Percentiles rank a stretch among this genome's conserved stretches.
Evolutionary conservation across 2,113 vertebrate species (phyloP).

Genomic region (Clarias macrocephalus): DNA sequence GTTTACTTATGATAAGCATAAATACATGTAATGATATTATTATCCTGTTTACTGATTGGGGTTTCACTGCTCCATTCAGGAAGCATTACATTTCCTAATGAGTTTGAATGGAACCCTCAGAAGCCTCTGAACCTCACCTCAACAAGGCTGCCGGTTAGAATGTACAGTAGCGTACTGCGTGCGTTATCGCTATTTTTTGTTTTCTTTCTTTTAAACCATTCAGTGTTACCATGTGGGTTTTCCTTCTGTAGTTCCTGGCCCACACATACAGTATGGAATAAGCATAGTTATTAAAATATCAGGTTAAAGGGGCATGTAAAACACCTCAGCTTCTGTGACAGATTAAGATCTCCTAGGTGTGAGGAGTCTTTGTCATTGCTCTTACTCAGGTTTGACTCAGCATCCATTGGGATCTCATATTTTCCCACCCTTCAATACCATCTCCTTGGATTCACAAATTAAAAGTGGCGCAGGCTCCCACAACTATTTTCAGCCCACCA

Average conservation of each 20-base stretch:
- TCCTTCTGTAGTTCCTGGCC: neutral
- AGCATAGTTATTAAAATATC: constrained; percentile 31
- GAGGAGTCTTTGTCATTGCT: constrained; percentile 37
- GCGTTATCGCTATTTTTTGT: neutral
- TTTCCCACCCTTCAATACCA: constrained; percentile 38
- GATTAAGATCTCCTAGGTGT: constrained; percentile 36
- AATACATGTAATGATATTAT: constrained; percentile 43
- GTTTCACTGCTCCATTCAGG: neutral
- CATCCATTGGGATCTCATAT: constrained; percentile 51
- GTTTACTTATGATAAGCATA: constrained; percentile 49
- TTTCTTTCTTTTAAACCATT: neutral
- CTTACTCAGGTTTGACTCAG: constrained; percentile 48
- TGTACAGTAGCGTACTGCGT: neutral
- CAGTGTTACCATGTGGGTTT: neutral
- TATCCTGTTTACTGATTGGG: constrained; percentile 29
- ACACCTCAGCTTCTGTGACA: constrained; percentile 35
- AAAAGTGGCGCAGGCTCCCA: constrained; percentile 50
- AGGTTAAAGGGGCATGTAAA: constrained; percentile 19
- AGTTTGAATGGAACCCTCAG: neutral
- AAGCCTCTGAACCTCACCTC: neutral
- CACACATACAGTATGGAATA: constrained; percentile 5
- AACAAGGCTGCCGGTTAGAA: neutral
- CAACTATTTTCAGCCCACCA: constrained; percentile 54
- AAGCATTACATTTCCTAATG: neutral
- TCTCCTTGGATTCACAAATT: constrained; percentile 48